A percentile compares a stretch with the other conserved stretches of the same genome.
Conservation (phyloP, 2,113 vertebrate genomes). For the Ginglymostoma cirratum region DNA sequence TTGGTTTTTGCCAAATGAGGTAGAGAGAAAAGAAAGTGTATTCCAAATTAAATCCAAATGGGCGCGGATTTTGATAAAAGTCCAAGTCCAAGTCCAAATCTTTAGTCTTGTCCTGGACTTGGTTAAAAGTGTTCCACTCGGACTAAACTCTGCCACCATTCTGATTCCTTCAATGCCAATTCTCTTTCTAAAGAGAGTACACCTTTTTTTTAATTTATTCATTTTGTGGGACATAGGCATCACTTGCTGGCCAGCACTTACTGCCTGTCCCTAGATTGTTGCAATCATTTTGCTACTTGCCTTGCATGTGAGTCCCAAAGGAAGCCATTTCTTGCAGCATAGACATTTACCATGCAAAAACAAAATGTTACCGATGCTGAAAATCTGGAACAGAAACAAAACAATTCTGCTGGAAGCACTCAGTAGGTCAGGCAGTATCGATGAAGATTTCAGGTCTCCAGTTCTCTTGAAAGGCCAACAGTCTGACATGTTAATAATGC, state of each 20-base stretch:
- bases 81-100: conserved; percentile 86
- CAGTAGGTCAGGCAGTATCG: not conserved
- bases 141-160: conserved; percentile 75
- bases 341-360: not conserved
- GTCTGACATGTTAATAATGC: too few species aligned
- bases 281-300: conserved; percentile 64
- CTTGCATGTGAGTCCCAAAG: conserved; percentile 51
- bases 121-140: conserved; percentile 81
- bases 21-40: conserved; percentile 78
- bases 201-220: conserved; percentile 43
- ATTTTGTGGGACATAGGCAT: too few species aligned
- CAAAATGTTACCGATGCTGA: not conserved
- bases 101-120: conserved; percentile 79
- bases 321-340: conserved; percentile 42
- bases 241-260: too few species aligned
- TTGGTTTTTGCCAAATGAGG: conserved; percentile 71
- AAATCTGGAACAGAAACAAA: not conserved
- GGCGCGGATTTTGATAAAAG: conserved; percentile 87
- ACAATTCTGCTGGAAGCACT: not conserved
- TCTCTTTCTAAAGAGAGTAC: conserved; percentile 57
- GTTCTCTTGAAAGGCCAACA: too few species aligned
- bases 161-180: conserved; percentile 58
- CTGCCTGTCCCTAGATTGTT: conserved; percentile 49
- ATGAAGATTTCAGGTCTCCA: too few species aligned
- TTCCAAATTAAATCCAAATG: conserved; percentile 83